phyloP scores from a whole-genome alignment of 1,140 invertebrate species.

The Patella vulgata region DNA sequence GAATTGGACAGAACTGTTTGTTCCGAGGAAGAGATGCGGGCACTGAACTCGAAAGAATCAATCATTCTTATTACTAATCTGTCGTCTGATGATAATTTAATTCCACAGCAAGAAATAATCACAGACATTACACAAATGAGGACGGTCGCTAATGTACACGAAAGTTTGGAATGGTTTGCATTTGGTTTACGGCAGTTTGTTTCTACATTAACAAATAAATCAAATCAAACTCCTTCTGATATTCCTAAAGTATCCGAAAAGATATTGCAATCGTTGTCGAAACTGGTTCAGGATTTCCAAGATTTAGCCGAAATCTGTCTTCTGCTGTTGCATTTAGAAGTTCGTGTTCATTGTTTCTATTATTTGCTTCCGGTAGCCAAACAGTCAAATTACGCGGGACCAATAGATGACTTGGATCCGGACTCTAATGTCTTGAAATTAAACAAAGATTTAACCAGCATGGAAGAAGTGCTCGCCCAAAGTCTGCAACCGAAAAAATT shows the following conservation, averaged over 20 bases:
- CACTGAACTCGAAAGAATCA: conserved; percentile 87
- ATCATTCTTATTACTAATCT: conserved; percentile 90
- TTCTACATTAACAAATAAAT: no score
- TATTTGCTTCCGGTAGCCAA: conserved; percentile 82
- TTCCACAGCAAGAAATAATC: conserved; percentile 86
- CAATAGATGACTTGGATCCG: conserved; percentile 72
- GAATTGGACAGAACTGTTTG: conserved; percentile 55
- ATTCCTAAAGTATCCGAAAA: neutral
- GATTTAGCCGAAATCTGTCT: conserved; percentile 91
- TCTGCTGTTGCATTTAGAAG: conserved; percentile 90
- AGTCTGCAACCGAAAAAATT: conserved; percentile 81
- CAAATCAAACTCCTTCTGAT: neutral
- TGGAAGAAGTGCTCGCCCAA: conserved; percentile 81
- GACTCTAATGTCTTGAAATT: conserved; percentile 85
- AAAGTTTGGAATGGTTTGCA: conserved; percentile 88
- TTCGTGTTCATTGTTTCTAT: conserved; percentile 94
- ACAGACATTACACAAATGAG: conserved; percentile 81
- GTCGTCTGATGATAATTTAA: conserved; percentile 77
- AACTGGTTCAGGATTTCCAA: conserved; percentile 83
- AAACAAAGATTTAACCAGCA: conserved; percentile 79
- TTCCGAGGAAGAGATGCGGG: conserved; percentile 77
- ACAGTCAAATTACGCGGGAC: conserved; percentile 66
- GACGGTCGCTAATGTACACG: conserved; percentile 87
- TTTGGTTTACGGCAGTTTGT: conserved; percentile 65
- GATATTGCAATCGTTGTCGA: conserved; percentile 64